These are phyloP conservation scores for Platycercus adscitus DNA, from an alignment of 2,113 vertebrate species.

Conservation along the genomic window DNA sequence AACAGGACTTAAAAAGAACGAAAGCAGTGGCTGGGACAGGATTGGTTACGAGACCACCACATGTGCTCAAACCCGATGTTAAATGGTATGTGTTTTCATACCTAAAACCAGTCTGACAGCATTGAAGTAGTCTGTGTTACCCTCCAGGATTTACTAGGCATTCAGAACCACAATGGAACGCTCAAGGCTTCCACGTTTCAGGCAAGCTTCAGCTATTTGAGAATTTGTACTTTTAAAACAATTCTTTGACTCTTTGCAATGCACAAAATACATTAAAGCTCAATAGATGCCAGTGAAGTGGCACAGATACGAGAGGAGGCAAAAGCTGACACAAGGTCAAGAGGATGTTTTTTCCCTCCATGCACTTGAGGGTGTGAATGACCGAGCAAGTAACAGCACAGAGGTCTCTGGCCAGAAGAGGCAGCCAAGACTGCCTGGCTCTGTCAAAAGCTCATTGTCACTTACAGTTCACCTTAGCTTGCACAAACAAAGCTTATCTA, in stretches of 20 bases:
- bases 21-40: background rate
- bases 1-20: background rate
- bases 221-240: background rate
- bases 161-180: background rate
- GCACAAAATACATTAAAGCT: background rate
- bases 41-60: background rate
- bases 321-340: background rate
- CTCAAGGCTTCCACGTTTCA: background rate
- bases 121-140: background rate
- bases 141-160: background rate
- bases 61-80: background rate
- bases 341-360: background rate
- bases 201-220: background rate
- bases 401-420: background rate
- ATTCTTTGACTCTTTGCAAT: background rate
- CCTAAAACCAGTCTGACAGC: background rate
- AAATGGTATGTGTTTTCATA: background rate
- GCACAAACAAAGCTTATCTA: background rate
- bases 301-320: background rate
- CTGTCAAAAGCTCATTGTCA: background rate
- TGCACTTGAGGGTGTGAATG: background rate
- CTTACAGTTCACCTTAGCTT: background rate
- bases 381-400: rapidly evolving
- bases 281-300: rapidly evolving
- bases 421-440: background rate